phyloP scores from a whole-genome alignment of 2,888 invertebrate genomes.

The Biston betularia region DNA sequence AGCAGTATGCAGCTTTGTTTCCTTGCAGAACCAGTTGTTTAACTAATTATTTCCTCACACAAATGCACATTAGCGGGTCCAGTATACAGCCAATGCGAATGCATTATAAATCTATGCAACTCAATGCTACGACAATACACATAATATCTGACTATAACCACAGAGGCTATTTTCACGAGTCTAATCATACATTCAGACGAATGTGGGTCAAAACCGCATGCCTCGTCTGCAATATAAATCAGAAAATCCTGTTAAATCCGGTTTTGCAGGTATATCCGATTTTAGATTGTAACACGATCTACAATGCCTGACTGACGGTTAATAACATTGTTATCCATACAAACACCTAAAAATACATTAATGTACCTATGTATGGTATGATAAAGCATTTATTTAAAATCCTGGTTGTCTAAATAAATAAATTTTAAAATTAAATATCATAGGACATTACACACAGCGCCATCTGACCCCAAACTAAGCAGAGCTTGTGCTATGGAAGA shows the following conservation, averaged over 20 bases:
- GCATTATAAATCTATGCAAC: conserved; percentile 7
- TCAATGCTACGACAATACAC: conserved; percentile 19
- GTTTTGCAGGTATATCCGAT: conserved; percentile 24
- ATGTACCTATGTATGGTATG: conserved; percentile 12
- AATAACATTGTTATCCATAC: conserved; percentile 17
- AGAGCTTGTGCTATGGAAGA: too few species aligned
- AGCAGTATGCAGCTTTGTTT: too few species aligned
- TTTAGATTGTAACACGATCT: conserved; percentile 25
- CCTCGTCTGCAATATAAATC: conserved; percentile 30
- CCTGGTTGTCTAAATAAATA: too few species aligned
- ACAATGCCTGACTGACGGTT: conserved; percentile 1
- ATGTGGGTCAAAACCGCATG: conserved; percentile 46
- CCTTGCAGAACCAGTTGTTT: too few species aligned
- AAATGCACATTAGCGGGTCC: too few species aligned
- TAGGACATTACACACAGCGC: too few species aligned
- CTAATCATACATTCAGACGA: conserved; percentile 34
- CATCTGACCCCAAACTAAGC: too few species aligned
- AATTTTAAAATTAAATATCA: too few species aligned
- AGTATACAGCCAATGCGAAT: not conserved
- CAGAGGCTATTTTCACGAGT: conserved; percentile 36
- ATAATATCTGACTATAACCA: conserved; percentile 8
- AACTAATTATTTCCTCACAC: too few species aligned
- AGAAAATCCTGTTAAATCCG: conserved; percentile 33
- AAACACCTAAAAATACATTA: conserved; percentile 12
- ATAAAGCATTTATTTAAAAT: conserved; percentile 5